These are phyloP conservation scores for Pachymerium ferrugineum DNA, from an alignment of 2,888 invertebrate genomes.

Conservation along the genomic window DNA sequence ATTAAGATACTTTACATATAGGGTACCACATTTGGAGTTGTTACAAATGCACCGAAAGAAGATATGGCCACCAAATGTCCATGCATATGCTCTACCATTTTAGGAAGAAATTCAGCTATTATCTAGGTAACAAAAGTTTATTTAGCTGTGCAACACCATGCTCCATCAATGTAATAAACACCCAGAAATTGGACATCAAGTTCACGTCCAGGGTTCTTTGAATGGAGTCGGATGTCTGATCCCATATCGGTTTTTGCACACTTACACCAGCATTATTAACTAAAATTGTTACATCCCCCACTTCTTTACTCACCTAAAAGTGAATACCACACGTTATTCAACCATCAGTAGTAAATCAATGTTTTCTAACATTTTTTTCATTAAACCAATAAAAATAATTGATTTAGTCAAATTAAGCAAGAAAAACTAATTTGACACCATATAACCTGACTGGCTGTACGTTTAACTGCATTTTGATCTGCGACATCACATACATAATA, in stretches of 20 bases:
- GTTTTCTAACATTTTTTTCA: too few relatives aligned
- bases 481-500: conserved; percentile 68
- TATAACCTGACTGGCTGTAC: conserved; percentile 55
- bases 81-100: conserved; percentile 65
- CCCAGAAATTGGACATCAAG: conserved; percentile 75
- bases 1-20: conserved; percentile 56
- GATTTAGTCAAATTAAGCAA: background rate
- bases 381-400: background rate
- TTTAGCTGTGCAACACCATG: background rate
- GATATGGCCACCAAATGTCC: conserved; percentile 72
- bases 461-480: conserved; percentile 60
- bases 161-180: conserved; percentile 46
- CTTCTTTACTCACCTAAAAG: conserved; percentile 51
- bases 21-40: conserved; percentile 68
- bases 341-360: too few relatives aligned
- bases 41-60: conserved; percentile 69
- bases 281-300: conserved; percentile 70
- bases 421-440: too few relatives aligned
- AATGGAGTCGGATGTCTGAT: conserved; percentile 63
- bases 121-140: conserved; percentile 51
- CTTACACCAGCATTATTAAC: conserved; percentile 84
- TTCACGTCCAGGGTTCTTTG: conserved; percentile 67
- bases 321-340: too few relatives aligned
- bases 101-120: conserved; percentile 67
- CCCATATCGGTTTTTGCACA: conserved; percentile 66